Percentiles rank a stretch among this genome's conserved stretches.
phyloP scores from a whole-genome alignment of 1,140 invertebrate genomes.

The Meteorus sp. region DNA sequence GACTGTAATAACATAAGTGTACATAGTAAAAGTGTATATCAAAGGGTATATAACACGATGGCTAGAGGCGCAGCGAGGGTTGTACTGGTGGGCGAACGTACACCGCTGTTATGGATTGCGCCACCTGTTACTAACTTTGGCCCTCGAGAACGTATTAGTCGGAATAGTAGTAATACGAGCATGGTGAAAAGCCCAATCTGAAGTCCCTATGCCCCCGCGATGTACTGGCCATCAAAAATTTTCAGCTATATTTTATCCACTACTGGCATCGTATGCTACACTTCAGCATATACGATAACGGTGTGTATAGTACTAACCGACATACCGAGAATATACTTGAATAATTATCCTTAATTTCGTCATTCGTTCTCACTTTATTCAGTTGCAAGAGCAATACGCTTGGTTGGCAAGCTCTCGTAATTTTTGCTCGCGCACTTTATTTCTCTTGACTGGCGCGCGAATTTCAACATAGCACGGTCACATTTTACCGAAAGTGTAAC shows the following conservation, averaged over 20 bases:
- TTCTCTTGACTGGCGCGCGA: conserved; percentile 22
- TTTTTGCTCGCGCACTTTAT: conserved; percentile 13
- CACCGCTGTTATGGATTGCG: conserved; percentile 55
- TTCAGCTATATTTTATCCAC: conserved; percentile 7
- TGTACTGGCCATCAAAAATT: too few species aligned
- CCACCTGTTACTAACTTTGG: conserved; percentile 57
- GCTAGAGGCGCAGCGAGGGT: too few species aligned
- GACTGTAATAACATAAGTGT: too few species aligned
- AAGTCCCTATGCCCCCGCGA: too few species aligned
- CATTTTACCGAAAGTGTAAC: conserved; percentile 13
- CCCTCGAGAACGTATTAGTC: conserved; percentile 51
- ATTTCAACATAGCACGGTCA: conserved; percentile 18
- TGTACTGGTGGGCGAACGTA: too few species aligned
- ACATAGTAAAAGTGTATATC: too few species aligned
- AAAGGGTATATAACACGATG: too few species aligned
- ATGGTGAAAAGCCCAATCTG: background rate
- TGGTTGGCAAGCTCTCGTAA: conserved; percentile 5
- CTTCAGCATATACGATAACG: background rate
- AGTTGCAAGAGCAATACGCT: background rate
- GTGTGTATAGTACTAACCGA: conserved; percentile 18
- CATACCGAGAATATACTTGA: conserved; percentile 38
- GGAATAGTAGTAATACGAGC: conserved; percentile 1
- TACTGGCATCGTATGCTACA: too few species aligned
- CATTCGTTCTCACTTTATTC: conserved; percentile 35
- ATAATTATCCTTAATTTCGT: conserved; percentile 52